Percentiles rank a stretch among this genome's conserved stretches.
These are phyloP conservation scores for Choristoneura fumiferana DNA, from an alignment of 1,140 invertebrate species.

Conservation along the genomic window DNA sequence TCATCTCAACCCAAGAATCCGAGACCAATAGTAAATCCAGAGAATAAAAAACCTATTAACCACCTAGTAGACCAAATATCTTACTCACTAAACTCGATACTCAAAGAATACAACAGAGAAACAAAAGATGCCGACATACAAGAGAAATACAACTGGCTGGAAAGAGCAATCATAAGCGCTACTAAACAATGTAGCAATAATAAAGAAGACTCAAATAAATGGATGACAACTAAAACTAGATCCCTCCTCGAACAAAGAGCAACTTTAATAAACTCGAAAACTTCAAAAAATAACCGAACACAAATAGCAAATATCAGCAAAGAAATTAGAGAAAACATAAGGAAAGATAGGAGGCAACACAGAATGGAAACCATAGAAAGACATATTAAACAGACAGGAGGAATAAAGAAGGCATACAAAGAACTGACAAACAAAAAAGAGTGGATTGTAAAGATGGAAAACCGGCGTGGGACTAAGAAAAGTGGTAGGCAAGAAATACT, in stretches of 20 bases:
- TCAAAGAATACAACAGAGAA: no score
- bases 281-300: conserved; percentile 20
- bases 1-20: no score
- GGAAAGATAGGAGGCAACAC: conserved; percentile 24
- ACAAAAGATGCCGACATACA: no score
- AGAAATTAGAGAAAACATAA: conserved; percentile 29
- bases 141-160: no score
- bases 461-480: neutral
- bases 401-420: conserved; percentile 26
- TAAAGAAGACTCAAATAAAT: no score
- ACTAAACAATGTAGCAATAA: no score
- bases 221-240: conserved; percentile 22
- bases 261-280: conserved; percentile 18
- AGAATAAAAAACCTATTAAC: no score
- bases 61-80: no score
- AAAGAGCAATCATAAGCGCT: no score
- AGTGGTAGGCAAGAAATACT: neutral
- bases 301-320: conserved; percentile 27
- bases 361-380: conserved; percentile 24
- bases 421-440: conserved; percentile 26
- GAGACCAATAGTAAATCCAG: no score
- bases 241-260: conserved; percentile 28
- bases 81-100: no score
- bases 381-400: conserved; percentile 23
- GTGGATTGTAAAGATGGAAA: conserved; percentile 28